Base-by-base conservation (phyloP, 2,113 vertebrate species). In the Heterotis niloticus region DNA sequence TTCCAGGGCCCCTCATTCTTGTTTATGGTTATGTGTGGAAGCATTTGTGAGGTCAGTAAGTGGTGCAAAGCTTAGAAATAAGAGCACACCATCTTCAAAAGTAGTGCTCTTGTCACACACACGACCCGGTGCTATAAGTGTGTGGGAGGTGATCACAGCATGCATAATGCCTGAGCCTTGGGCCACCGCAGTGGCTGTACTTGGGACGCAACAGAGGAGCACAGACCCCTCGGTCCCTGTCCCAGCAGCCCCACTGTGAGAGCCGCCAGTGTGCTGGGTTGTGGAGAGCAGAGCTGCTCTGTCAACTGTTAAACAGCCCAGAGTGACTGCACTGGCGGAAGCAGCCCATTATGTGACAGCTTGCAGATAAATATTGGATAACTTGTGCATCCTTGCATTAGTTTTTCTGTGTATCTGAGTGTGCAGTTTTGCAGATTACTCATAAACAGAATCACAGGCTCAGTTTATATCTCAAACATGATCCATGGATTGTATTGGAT, bases 301-400 rank as follows among this genome's bases (percentile, higher is more conserved):
- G 84, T 88, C 87, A 88, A 80, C 87, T 88, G 82, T 87, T 87
- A 87, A 89, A 71, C 76, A 81, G 80, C 59, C 56, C 74, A 24
- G 79, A 52, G 54, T 75, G 70, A 86, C 84, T 82, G 84, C 88
- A 86, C 84, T 82, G 82, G 66, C 69, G 10, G 88, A 87, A 82
- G 77, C 76, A 87, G 81, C 80, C 81, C 83, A 81, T 90, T 90
- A 88, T 86, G 85, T 88, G 88, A 87, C 89, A 90, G 86, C 87
- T 89, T 88, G 85, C 73, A 88, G 85, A 85, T 91, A 81, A 88
- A 90, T 92, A 90, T 86, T 90, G 85, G 89, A 89, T 88, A 87
- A 67, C 75, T 78, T 73, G 74, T 79, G 74, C 79, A 81, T 77
- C 77, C 57, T 76, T 78, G 82, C 85, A 52, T 86, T 76, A 10